Percentiles rank a stretch among this genome's conserved stretches.
These are phyloP conservation scores for Andrena cerasifolii DNA, from an alignment of 1,140 invertebrate genomes.

Conservation along the genomic window DNA sequence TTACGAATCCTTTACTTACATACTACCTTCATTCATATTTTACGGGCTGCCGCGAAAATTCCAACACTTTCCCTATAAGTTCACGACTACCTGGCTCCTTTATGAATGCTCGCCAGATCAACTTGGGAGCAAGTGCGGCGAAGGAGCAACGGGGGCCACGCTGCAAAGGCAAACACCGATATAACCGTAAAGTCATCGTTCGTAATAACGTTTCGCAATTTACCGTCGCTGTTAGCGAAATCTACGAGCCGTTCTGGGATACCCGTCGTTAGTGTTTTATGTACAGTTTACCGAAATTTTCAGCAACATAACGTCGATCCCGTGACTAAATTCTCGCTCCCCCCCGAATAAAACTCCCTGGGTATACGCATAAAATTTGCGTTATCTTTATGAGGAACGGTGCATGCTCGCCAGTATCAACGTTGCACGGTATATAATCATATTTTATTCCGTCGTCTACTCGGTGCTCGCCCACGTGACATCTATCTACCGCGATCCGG, in stretches of 20 bases:
- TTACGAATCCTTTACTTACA: neutral
- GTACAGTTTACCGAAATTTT: neutral
- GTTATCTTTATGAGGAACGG: neutral
- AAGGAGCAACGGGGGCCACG: neutral
- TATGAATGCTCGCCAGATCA: conserved; percentile 7
- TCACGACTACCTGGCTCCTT: conserved; percentile 1
- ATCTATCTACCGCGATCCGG: too few relatives aligned
- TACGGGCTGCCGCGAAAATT: neutral
- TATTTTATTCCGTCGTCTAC: conserved; percentile 7
- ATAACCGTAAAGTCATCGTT: neutral
- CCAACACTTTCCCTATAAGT: neutral
- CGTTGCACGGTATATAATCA: neutral
- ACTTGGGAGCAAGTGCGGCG: neutral
- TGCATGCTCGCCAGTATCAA: neutral
- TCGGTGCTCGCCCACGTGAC: too few relatives aligned
- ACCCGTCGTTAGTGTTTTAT: neutral
- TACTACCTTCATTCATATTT: neutral
- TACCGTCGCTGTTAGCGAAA: neutral
- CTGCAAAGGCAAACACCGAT: neutral
- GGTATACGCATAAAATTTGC: conserved; percentile 4
- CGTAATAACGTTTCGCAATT: neutral
- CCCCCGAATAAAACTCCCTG: neutral
- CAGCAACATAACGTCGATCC: neutral
- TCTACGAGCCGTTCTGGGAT: neutral
- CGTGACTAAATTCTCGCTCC: neutral